Percentiles rank a stretch among this genome's conserved stretches.
These are phyloP conservation scores for Drosophila mimetica DNA, from an alignment of 2,888 invertebrate genomes.

Conservation along the genomic window DNA sequence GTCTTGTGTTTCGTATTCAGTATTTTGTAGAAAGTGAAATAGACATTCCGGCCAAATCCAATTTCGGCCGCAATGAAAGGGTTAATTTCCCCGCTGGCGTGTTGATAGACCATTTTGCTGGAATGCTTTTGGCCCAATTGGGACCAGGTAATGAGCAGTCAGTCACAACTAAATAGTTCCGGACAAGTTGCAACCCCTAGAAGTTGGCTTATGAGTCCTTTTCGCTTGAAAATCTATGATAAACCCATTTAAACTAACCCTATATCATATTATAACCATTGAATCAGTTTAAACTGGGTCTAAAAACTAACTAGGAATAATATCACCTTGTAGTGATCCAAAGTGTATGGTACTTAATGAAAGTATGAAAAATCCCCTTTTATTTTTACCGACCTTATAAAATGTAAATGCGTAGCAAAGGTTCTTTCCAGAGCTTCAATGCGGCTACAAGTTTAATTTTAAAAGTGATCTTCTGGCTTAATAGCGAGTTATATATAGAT, in stretches of 20 bases:
- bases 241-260: not conserved
- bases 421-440: not conserved
- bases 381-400: not conserved
- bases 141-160: constrained; percentile 23
- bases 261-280: too few relatives aligned
- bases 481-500: constrained; percentile 17
- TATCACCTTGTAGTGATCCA: not conserved
- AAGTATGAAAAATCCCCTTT: not conserved
- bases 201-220: not conserved
- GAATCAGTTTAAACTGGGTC: too few relatives aligned
- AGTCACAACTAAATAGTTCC: constrained; percentile 22
- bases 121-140: constrained; percentile 21
- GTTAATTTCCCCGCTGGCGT: constrained; percentile 46
- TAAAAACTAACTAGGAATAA: not conserved
- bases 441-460: not conserved
- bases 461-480: not conserved
- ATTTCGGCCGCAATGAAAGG: constrained; percentile 43
- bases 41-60: constrained; percentile 41
- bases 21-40: constrained; percentile 42
- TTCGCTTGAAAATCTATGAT: not conserved
- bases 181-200: constrained; percentile 6
- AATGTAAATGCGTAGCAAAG: not conserved
- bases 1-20: constrained; percentile 4
- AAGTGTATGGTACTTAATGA: constrained; percentile 8
- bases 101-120: constrained; percentile 28